Conservation (phyloP, 2,113 vertebrate species). For the Chitala chitala region DNA sequence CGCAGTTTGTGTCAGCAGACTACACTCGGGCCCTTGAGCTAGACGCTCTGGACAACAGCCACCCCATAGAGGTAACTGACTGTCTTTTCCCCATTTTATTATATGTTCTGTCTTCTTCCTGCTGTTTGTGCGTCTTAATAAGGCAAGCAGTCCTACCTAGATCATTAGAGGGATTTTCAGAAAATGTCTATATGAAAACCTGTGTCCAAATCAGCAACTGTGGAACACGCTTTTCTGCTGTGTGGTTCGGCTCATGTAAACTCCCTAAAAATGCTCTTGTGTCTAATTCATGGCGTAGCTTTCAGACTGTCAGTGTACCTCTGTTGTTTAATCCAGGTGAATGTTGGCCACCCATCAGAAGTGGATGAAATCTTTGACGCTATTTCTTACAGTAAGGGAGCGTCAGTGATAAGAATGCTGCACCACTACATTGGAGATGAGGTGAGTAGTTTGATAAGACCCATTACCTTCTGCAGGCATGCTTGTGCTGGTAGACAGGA, state of each 20-base stretch:
- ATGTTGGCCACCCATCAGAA: conserved; percentile 92
- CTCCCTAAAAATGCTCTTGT: too few relatives aligned
- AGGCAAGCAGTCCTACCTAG: too few relatives aligned
- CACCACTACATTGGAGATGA: conserved; percentile 95
- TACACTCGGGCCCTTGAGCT: conserved; percentile 94
- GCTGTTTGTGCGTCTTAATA: not conserved
- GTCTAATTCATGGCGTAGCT: not conserved
- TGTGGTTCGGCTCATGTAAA: too few relatives aligned
- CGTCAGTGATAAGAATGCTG: conserved; percentile 96
- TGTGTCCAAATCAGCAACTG: too few relatives aligned
- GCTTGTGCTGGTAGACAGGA: not conserved
- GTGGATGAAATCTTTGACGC: conserved; percentile 98
- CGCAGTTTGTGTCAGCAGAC: conserved; percentile 96
- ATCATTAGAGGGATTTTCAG: too few relatives aligned
- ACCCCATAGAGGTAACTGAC: conserved; percentile 85
- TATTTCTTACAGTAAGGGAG: conserved; percentile 98
- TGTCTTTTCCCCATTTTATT: too few relatives aligned
- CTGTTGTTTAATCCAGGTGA: conserved; percentile 66
- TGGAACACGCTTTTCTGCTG: too few relatives aligned
- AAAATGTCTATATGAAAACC: too few relatives aligned
- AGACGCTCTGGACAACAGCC: conserved; percentile 96
- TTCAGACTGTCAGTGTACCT: not conserved
- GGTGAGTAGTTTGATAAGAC: conserved; percentile 57
- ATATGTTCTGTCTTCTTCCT: not conserved
- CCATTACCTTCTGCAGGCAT: too few relatives aligned